These are phyloP conservation scores for Pocillopora grandis DNA, from an alignment of 92 coral and sea anemone species.

Conservation along the genomic window DNA sequence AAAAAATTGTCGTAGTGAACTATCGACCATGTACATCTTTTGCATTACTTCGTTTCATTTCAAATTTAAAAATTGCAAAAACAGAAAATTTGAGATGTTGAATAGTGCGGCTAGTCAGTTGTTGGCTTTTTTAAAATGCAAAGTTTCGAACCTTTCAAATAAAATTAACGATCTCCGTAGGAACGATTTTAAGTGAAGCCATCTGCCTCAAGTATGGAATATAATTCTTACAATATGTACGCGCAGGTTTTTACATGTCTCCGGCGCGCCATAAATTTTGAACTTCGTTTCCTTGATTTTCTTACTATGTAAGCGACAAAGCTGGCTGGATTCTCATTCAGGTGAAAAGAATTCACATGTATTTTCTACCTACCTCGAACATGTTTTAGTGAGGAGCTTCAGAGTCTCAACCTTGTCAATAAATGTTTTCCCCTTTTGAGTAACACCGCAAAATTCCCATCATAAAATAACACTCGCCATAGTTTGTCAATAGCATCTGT, in stretches of 20 bases:
- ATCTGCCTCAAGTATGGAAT: conserved; percentile 17
- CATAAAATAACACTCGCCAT: conserved; percentile 14
- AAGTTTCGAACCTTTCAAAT: conserved; percentile 12
- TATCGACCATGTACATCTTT: background rate
- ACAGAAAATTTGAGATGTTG: background rate
- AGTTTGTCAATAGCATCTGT: conserved; percentile 28
- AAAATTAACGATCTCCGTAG: conserved; percentile 22
- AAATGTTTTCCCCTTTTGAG: background rate
- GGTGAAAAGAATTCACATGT: background rate
- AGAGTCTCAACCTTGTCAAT: background rate
- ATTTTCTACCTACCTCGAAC: conserved; percentile 15
- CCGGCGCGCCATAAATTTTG: conserved; percentile 14
- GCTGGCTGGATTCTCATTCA: background rate
- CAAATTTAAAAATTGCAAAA: background rate
- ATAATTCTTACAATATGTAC: conserved; percentile 3
- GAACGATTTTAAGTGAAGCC: background rate
- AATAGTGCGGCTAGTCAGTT: background rate
- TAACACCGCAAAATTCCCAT: conserved; percentile 26
- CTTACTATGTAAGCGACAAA: background rate
- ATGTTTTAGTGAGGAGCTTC: background rate
- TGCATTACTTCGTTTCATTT: background rate
- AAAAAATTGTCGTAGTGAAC: conserved; percentile 22
- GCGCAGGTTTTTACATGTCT: conserved; percentile 19
- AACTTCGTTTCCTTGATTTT: conserved; percentile 16
- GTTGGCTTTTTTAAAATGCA: background rate